phyloP scores from a whole-genome alignment of 1,140 invertebrate genomes.

The Drosophila tani region DNA sequence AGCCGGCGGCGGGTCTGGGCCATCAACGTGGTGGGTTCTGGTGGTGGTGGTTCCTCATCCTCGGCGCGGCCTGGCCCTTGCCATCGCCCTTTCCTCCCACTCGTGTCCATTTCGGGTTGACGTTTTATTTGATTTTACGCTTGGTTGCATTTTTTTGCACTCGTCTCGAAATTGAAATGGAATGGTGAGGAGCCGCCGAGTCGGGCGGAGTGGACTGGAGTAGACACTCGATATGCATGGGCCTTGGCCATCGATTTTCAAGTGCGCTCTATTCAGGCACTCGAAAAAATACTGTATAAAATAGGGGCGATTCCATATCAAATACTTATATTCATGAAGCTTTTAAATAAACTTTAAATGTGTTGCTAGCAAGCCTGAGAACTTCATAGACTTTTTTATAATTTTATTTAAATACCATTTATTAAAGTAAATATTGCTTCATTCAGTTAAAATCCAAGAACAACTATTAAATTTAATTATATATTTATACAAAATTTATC shows the following conservation, averaged over 20 bases:
- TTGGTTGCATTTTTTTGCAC: constrained; percentile 75
- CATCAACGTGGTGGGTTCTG: constrained; percentile 47
- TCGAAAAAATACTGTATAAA: constrained; percentile 5
- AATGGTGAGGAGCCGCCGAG: constrained; percentile 18
- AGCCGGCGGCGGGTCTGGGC: constrained; percentile 42
- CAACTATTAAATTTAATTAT: neutral
- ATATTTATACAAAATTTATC: neutral
- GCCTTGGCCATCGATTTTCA: constrained; percentile 73
- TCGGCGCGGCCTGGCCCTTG: constrained; percentile 7
- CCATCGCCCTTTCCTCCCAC: constrained; percentile 28
- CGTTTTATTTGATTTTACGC: constrained; percentile 83
- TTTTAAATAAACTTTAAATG: no score
- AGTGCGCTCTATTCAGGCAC: constrained; percentile 37
- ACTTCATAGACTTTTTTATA: no score
- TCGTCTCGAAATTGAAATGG: constrained; percentile 35
- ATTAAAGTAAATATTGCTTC: no score
- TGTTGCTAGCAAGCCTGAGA: no score
- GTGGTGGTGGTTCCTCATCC: constrained; percentile 39
- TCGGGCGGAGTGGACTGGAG: constrained; percentile 1
- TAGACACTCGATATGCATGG: constrained; percentile 72
- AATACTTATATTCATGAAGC: no score
- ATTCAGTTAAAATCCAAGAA: no score
- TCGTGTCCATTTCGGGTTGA: constrained; percentile 64
- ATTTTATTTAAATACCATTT: no score
- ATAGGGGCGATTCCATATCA: neutral